A percentile compares a stretch with the other conserved stretches of the same genome.
These are phyloP conservation scores for Arbacia lixula DNA, from an alignment of 53 echinoderm and acorn worm species.

Conservation along the genomic window DNA sequence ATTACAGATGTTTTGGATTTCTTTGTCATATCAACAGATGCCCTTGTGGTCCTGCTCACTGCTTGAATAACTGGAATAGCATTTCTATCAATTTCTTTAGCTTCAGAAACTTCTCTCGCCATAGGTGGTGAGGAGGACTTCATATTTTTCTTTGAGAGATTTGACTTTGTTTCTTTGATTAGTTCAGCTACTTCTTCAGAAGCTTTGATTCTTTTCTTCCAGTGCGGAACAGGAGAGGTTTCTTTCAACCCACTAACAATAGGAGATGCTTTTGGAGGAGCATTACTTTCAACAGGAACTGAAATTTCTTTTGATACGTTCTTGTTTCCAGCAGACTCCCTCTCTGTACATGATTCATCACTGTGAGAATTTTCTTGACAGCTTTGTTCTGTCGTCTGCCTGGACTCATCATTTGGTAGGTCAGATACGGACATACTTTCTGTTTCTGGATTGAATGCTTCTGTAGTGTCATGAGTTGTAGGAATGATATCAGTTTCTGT, in stretches of 20 bases:
- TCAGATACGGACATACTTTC: too few species aligned
- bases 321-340: too few species aligned
- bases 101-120: neutral
- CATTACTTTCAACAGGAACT: neutral
- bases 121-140: neutral
- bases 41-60: neutral
- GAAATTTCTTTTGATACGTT: neutral
- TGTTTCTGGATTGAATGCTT: too few species aligned
- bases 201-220: constrained; percentile 50
- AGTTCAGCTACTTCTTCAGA: constrained; percentile 36
- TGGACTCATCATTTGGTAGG: too few species aligned
- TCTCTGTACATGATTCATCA: too few species aligned
- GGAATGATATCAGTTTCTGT: neutral
- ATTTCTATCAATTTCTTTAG: constrained; percentile 7
- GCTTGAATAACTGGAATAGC: constrained; percentile 42
- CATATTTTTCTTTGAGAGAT: neutral
- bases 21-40: neutral
- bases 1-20: too few species aligned
- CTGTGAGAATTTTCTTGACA: too few species aligned
- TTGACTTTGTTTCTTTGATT: neutral
- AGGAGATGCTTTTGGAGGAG: constrained; percentile 3
- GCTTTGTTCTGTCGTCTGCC: too few species aligned
- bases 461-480: neutral
- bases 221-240: constrained; percentile 20
- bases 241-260: constrained; percentile 1